Percentiles rank a stretch among this genome's conserved stretches.
phyloP scores from a whole-genome alignment of 2,888 invertebrate genomes.

The Protonemura montana region DNA sequence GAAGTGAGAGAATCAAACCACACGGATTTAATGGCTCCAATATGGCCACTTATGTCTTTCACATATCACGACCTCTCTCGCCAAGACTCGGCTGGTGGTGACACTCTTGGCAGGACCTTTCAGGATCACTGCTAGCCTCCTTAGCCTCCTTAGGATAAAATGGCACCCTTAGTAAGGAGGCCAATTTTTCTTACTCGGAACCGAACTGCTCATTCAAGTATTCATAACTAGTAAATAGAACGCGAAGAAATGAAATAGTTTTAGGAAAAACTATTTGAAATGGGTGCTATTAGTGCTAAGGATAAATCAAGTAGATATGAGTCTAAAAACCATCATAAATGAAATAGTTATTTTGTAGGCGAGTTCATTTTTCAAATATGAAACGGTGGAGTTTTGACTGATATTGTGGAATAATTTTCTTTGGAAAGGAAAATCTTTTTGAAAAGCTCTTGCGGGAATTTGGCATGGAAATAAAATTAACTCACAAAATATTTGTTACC shows the following conservation, averaged over 20 bases:
- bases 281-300: too few relatives aligned
- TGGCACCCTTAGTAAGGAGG: not conserved
- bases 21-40: slow-evolving; percentile 22
- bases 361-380: too few relatives aligned
- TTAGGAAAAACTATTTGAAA: too few relatives aligned
- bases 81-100: slow-evolving; percentile 18
- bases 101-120: slow-evolving; percentile 25
- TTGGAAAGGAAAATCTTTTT: too few relatives aligned
- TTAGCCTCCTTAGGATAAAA: not conserved
- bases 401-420: too few relatives aligned
- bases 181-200: not conserved
- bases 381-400: too few relatives aligned
- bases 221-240: not conserved
- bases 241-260: not conserved
- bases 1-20: slow-evolving; percentile 14
- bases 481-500: too few relatives aligned
- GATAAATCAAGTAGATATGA: too few relatives aligned
- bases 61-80: slow-evolving; percentile 38
- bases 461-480: too few relatives aligned
- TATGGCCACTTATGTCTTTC: slow-evolving; percentile 41
- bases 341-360: too few relatives aligned
- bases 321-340: too few relatives aligned
- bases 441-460: too few relatives aligned
- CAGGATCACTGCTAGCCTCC: not conserved
- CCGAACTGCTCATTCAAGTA: not conserved